Evolutionary conservation across 2,888 invertebrate species (phyloP), one percentile per base, ranked within the genome.

Genomic region (Leptinotarsa haldemani): DNA sequence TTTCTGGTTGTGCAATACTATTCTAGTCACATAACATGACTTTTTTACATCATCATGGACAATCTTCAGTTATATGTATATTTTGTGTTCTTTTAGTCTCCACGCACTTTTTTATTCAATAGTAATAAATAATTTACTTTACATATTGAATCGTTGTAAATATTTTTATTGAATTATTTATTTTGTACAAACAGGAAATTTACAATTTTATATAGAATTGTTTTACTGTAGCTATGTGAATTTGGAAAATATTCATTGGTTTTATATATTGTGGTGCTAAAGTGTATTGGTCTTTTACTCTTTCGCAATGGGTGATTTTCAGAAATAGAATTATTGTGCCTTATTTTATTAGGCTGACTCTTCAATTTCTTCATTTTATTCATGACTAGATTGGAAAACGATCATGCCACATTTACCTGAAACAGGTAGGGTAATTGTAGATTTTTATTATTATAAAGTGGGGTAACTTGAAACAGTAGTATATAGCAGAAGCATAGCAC

Each of bases 121-220:
- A 25, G 7, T 50, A 50, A 13, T 56, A 20, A 13, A 12, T 16
- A 50, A 50, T 16, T 16, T 3, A 16, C 72, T 69, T 75, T 65
- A 53, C 22, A 56, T 67, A 71, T 50, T 50, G 22, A 65, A 50
- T 61, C 52, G 56, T 73, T 77, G 71, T 73, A 73, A 3, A 73
- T 77, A 73, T 69, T 71, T 71, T 50, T 50, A 73, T 69, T 73
- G 47, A 70, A 67, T 61, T 73, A 77, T 73, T 74, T 77, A 71
- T 73, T 76, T 69, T 73, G 68, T 75, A 75, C 46, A 70, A 67
- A 30, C 56, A 50, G 47, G 64, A 15, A 20, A 58, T 25, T 73
- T 73, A 69, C 52, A 61, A 65, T 69, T 73, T 65, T 73, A 66
- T 70, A 66, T 47, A 69, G 16, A 16, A 25, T 65, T 52, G 47